Conservation (phyloP, 2,113 vertebrate species). For the Panthera leo region DNA sequence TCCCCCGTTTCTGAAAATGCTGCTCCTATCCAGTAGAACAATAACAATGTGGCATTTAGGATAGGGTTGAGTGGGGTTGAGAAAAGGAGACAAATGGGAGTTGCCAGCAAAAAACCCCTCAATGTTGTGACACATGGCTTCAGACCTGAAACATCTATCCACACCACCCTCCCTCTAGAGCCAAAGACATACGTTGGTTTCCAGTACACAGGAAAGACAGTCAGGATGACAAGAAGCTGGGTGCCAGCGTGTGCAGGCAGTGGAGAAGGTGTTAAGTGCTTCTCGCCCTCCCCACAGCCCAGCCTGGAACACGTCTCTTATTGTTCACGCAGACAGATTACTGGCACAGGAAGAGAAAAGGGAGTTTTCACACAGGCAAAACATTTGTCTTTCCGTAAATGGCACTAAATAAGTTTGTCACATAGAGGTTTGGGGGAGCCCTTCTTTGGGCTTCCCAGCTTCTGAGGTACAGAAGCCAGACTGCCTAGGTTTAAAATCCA, state of each 20-base stretch:
- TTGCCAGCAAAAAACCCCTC: slow-evolving; percentile 50
- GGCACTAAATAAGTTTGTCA: slow-evolving; percentile 4
- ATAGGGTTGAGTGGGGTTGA: neutral
- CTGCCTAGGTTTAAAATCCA: neutral
- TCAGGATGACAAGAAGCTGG: slow-evolving; percentile 46
- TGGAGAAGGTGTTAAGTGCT: slow-evolving; percentile 67
- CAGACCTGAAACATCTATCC: slow-evolving; percentile 3
- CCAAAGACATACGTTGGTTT: neutral
- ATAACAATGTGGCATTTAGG: slow-evolving; percentile 76
- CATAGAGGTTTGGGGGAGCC: neutral
- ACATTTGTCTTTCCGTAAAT: slow-evolving; percentile 41
- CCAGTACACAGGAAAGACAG: slow-evolving; percentile 64
- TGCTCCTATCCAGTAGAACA: slow-evolving; percentile 80
- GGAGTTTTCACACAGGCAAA: slow-evolving; percentile 73
- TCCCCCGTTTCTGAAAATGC: slow-evolving; percentile 82
- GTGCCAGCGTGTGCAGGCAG: slow-evolving; percentile 16
- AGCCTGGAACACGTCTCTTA: slow-evolving; percentile 79
- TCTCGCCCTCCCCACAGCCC: slow-evolving; percentile 66
- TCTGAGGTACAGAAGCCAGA: neutral
- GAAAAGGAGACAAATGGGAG: slow-evolving; percentile 70
- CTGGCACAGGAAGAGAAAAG: slow-evolving; percentile 76
- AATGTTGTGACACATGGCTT: slow-evolving; percentile 62
- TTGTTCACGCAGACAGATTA: slow-evolving; percentile 75
- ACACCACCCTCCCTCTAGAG: neutral
- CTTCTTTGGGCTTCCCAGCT: neutral